Evolutionary conservation across 2,888 invertebrate species (phyloP).

Genomic region (Acrocyrtus sp.): DNA sequence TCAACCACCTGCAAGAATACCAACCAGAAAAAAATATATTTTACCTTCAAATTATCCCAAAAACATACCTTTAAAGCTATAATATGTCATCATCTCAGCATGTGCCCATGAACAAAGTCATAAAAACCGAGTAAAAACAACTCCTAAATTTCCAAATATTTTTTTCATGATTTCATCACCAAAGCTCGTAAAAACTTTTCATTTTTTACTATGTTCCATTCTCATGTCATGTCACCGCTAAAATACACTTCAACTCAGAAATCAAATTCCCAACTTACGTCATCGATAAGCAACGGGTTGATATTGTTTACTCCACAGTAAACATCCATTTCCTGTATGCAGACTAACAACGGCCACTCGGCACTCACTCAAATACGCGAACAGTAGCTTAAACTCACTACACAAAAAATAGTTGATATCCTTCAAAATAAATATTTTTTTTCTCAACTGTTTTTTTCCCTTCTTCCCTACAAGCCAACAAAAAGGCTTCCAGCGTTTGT

Average conservation of each 20-base stretch:
- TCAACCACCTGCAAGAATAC: slow-evolving; percentile 35
- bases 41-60: not conserved
- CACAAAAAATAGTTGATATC: slow-evolving; percentile 39
- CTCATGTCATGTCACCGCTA: too few relatives aligned
- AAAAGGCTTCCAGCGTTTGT: too few relatives aligned
- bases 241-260: too few relatives aligned
- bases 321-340: slow-evolving; percentile 50
- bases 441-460: too few relatives aligned
- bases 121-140: slow-evolving; percentile 13
- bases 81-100: slow-evolving; percentile 13
- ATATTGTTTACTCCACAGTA: slow-evolving; percentile 22
- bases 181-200: not conserved
- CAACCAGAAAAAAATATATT: slow-evolving; percentile 4
- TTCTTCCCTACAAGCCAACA: too few relatives aligned
- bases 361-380: too few relatives aligned
- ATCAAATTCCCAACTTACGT: slow-evolving; percentile 42
- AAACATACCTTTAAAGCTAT: not conserved
- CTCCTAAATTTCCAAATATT: not conserved
- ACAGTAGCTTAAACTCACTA: not conserved
- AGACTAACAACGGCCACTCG: too few relatives aligned
- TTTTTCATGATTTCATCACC: not conserved
- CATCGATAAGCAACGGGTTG: slow-evolving; percentile 47
- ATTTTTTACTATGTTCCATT: not conserved
- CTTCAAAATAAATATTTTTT: slow-evolving; percentile 32
- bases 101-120: slow-evolving; percentile 1